phyloP scores from a whole-genome alignment of 1,140 invertebrate species.

The Archivesica marissinica region DNA sequence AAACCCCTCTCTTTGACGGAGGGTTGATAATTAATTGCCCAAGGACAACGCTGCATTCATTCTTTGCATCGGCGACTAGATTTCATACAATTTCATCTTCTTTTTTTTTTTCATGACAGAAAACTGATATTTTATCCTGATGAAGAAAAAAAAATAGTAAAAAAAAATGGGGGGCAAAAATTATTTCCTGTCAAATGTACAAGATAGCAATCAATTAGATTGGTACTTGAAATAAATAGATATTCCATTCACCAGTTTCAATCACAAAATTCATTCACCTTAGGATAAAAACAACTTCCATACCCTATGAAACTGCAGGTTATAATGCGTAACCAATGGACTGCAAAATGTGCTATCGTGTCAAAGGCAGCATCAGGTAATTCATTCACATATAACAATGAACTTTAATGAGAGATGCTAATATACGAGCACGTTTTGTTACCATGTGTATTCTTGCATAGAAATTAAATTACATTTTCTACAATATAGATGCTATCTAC shows the following conservation, averaged over 20 bases:
- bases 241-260: neutral
- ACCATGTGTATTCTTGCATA: too few species aligned
- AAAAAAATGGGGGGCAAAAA: neutral
- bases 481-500: too few species aligned
- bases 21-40: slow-evolving; percentile 25
- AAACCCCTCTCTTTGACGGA: neutral
- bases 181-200: neutral
- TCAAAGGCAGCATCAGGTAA: too few species aligned
- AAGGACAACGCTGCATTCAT: slow-evolving; percentile 19
- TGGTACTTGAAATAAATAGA: neutral
- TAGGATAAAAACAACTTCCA: too few species aligned
- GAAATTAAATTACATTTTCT: too few species aligned
- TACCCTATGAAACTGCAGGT: too few species aligned
- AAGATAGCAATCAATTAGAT: slow-evolving; percentile 38
- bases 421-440: too few species aligned
- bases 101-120: slow-evolving; percentile 34
- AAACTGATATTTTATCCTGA: slow-evolving; percentile 42
- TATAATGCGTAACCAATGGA: too few species aligned
- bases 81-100: slow-evolving; percentile 29
- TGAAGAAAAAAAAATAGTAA: neutral
- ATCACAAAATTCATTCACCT: too few species aligned
- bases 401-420: too few species aligned
- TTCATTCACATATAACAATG: too few species aligned
- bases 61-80: neutral
- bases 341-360: too few species aligned